Percentiles rank a stretch among this genome's conserved stretches.
Evolutionary conservation across 2,888 invertebrate genomes (phyloP).

Genomic region (Plebejus melissa): DNA sequence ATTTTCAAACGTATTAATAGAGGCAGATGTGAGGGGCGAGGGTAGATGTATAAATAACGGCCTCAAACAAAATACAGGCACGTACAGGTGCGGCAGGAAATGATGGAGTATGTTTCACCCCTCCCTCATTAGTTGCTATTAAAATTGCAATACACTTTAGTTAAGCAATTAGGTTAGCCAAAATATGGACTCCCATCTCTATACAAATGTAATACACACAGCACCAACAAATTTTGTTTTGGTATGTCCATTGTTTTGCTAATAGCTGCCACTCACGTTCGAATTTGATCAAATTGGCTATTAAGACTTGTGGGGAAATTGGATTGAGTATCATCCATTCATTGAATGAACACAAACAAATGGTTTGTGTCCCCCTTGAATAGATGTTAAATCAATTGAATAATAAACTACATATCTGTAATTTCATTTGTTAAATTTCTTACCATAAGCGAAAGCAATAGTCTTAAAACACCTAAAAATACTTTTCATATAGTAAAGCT

Average conservation of each 20-base stretch:
- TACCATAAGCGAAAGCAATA: background rate
- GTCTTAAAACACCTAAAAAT: background rate
- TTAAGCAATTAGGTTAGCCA: background rate
- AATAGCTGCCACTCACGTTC: background rate
- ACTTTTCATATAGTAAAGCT: background rate
- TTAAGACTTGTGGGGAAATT: background rate
- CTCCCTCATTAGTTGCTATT: background rate
- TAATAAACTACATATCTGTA: background rate
- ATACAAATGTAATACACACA: background rate
- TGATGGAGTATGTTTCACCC: conserved; percentile 21
- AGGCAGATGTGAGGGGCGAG: conserved; percentile 16
- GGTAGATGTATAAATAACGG: conserved; percentile 21
- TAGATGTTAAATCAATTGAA: background rate
- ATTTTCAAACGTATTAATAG: background rate
- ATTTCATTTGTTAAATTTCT: background rate
- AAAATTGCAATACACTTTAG: conserved; percentile 3
- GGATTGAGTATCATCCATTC: background rate
- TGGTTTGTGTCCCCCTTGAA: background rate
- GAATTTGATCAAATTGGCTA: background rate
- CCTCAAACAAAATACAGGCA: conserved; percentile 18
- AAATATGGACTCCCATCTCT: background rate
- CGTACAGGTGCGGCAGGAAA: conserved; percentile 24
- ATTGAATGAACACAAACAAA: background rate
- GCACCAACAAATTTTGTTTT: background rate
- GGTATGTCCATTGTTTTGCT: background rate